These are phyloP conservation scores for Manis pentadactyla DNA, from an alignment of 2,797 vertebrate species.

Conservation along the genomic window DNA sequence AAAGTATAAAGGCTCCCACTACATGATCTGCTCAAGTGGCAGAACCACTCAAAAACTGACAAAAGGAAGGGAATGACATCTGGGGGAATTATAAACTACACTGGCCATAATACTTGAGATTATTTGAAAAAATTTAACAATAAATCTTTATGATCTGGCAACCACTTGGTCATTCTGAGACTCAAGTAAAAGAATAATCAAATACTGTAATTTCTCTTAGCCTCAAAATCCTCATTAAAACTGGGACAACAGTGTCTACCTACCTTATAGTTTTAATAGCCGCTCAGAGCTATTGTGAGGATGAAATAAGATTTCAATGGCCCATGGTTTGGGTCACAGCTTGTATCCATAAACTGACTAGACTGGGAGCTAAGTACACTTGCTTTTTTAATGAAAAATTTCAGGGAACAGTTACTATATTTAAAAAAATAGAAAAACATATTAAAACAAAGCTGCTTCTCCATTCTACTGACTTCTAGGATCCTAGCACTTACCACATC, in stretches of 20 bases:
- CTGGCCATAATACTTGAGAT: background rate
- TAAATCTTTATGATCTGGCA: background rate
- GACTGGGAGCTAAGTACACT: background rate
- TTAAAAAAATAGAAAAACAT: background rate
- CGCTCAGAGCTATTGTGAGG: background rate
- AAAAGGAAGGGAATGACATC: background rate
- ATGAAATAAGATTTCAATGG: background rate
- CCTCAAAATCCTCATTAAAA: background rate
- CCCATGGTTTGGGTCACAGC: background rate
- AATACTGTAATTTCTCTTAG: background rate
- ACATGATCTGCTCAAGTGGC: background rate
- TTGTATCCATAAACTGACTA: background rate
- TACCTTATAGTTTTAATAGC: background rate
- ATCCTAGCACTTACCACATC: slow-evolving; percentile 93
- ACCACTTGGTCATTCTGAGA: slow-evolving; percentile 1
- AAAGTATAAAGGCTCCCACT: background rate
- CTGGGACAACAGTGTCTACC: background rate
- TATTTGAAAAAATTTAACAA: slow-evolving; percentile 9
- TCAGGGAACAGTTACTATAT: background rate
- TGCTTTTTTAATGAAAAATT: slow-evolving; percentile 13
- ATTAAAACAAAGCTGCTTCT: background rate
- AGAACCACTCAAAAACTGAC: background rate
- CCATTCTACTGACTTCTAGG: background rate
- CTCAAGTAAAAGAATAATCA: background rate
- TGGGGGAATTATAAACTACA: background rate